Evolutionary conservation across 2,113 vertebrate species (phyloP).

Genomic region (Sakesphorus luctuosus): DNA sequence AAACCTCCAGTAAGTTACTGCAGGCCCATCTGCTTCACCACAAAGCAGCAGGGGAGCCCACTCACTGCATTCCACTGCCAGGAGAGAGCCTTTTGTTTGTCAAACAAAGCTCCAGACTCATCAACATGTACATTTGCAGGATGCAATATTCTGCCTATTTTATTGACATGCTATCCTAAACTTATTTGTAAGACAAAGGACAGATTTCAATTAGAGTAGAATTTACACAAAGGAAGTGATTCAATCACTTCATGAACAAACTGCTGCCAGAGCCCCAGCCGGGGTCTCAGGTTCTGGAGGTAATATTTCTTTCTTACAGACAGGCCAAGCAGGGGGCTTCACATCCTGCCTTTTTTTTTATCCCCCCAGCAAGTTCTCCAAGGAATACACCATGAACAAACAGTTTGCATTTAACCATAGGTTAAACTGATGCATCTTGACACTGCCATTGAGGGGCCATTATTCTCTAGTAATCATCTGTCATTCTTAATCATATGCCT

Average conservation of each 20-base stretch:
- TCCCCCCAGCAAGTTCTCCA: neutral
- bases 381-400: neutral
- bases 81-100: neutral
- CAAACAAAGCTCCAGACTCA: neutral
- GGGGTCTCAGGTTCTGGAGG: neutral
- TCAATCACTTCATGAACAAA: neutral
- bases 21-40: neutral
- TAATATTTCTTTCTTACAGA: neutral
- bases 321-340: neutral
- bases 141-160: neutral
- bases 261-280: neutral
- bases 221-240: neutral
- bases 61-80: neutral
- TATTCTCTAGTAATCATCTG: conserved; percentile 42
- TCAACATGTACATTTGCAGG: neutral
- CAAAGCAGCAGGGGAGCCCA: neutral
- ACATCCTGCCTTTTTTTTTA: neutral
- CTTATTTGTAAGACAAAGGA: neutral
- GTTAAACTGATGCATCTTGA: conserved; percentile 61
- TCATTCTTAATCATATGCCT: conserved; percentile 19
- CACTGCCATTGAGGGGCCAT: neutral
- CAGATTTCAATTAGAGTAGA: neutral
- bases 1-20: neutral
- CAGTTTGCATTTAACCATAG: neutral
- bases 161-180: neutral